These are phyloP conservation scores for Diadumene lineata DNA, from an alignment of 92 coral and sea anemone species.

Conservation along the genomic window DNA sequence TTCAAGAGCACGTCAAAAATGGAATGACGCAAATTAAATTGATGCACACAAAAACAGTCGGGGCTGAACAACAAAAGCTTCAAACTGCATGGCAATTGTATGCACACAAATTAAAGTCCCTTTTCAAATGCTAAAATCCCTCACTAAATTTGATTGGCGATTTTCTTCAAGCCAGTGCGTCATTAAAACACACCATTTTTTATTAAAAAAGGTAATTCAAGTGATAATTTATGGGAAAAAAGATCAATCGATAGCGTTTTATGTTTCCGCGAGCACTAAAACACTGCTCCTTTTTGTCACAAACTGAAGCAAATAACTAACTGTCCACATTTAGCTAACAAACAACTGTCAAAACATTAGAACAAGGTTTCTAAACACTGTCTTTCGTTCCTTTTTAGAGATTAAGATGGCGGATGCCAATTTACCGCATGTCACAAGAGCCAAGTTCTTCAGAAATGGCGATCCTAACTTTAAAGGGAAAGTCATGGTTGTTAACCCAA, in stretches of 20 bases:
- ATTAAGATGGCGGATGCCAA: constrained; percentile 46
- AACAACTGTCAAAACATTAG: background rate
- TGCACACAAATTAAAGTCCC: background rate
- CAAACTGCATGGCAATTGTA: background rate
- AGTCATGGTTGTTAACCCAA: constrained; percentile 35
- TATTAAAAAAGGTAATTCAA: background rate
- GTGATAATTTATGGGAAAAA: background rate
- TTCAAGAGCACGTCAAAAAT: background rate
- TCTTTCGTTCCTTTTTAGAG: constrained; percentile 1
- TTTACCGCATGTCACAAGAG: constrained; percentile 31
- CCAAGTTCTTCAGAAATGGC: constrained; percentile 47
- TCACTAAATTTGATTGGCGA: background rate
- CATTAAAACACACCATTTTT: background rate
- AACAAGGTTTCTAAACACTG: background rate
- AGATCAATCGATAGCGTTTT: background rate
- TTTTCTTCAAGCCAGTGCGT: background rate
- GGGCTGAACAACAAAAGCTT: background rate
- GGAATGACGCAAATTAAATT: background rate
- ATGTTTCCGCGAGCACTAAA: background rate
- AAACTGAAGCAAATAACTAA: background rate
- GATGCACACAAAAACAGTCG: background rate
- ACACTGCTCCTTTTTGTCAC: background rate
- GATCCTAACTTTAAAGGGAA: constrained; percentile 52
- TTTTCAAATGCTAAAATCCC: background rate
- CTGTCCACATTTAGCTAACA: constrained; percentile 3